Evolutionary conservation across 2,888 invertebrate species (phyloP).

Genomic region (Parnassius apollo): DNA sequence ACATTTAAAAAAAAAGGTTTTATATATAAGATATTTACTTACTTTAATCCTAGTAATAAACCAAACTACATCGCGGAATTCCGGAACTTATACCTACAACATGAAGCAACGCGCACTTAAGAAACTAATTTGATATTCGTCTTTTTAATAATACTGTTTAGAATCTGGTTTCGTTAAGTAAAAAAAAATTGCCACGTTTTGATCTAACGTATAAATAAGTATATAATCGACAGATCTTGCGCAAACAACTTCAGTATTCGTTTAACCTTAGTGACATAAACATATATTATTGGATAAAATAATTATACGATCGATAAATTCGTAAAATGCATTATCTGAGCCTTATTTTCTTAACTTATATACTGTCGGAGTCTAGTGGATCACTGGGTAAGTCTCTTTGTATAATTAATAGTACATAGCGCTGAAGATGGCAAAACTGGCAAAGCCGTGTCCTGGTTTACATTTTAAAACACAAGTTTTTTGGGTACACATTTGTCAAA

Average conservation of each 20-base stretch:
- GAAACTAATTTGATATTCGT: background rate
- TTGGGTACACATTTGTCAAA: too few relatives aligned
- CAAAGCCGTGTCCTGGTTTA: too few relatives aligned
- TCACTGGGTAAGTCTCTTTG: constrained; percentile 16
- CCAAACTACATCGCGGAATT: too few relatives aligned
- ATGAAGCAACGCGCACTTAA: too few relatives aligned
- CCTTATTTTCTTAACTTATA: constrained; percentile 5
- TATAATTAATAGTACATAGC: background rate
- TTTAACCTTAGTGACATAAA: background rate
- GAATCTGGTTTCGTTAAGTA: constrained; percentile 2
- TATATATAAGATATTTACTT: too few relatives aligned
- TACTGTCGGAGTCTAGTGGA: constrained; percentile 9
- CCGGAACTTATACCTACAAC: too few relatives aligned
- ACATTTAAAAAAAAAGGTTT: too few relatives aligned
- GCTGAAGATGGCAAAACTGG: too few relatives aligned
- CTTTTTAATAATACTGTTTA: constrained; percentile 8
- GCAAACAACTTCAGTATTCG: constrained; percentile 6
- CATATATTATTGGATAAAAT: background rate
- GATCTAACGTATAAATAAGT: constrained; percentile 1
- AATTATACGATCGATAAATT: background rate
- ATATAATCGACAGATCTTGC: constrained; percentile 11
- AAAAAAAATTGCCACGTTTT: background rate
- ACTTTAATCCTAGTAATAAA: too few relatives aligned
- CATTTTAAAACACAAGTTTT: too few relatives aligned
- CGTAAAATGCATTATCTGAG: constrained; percentile 1